Evolutionary conservation across 2,113 vertebrate species (phyloP).

Genomic region (Hepsetus odoe): DNA sequence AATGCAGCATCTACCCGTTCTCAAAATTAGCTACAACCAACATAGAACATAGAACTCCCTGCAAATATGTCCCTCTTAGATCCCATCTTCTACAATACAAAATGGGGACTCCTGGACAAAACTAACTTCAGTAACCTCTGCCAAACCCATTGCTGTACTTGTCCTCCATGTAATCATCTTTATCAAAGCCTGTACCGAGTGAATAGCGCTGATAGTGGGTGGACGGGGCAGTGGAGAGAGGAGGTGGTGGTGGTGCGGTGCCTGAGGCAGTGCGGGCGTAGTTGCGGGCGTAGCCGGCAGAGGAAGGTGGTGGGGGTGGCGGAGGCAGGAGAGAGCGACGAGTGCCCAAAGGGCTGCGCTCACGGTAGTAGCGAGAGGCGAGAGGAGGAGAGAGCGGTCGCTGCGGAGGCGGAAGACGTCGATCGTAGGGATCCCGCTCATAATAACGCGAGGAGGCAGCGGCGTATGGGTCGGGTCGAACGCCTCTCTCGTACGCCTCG

Average conservation of each 20-base stretch:
- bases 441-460: conserved; percentile 55
- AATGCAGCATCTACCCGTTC: conserved; percentile 38
- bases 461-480: conserved; percentile 66
- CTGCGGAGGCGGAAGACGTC: conserved; percentile 56
- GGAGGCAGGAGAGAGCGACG: conserved; percentile 62
- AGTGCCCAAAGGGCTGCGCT: conserved; percentile 68
- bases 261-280: conserved; percentile 53
- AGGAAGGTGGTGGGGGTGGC: conserved; percentile 56
- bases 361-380: conserved; percentile 62
- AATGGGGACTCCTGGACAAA: conserved; percentile 8
- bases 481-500: conserved; percentile 63
- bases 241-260: conserved; percentile 47
- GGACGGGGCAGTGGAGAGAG: conserved; percentile 28
- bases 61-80: conserved; percentile 29
- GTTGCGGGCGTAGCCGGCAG: conserved; percentile 56
- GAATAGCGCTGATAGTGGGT: conserved; percentile 65
- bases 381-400: conserved; percentile 55
- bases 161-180: conserved; percentile 72
- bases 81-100: conserved; percentile 26
- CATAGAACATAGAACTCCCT: conserved; percentile 30
- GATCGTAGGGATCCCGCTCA: conserved; percentile 64
- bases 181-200: conserved; percentile 65
- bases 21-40: conserved; percentile 48
- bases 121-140: conserved; percentile 53
- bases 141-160: conserved; percentile 69